These are phyloP conservation scores for Ceyx margarethae DNA, from an alignment of 2,113 vertebrate species.

Conservation along the genomic window DNA sequence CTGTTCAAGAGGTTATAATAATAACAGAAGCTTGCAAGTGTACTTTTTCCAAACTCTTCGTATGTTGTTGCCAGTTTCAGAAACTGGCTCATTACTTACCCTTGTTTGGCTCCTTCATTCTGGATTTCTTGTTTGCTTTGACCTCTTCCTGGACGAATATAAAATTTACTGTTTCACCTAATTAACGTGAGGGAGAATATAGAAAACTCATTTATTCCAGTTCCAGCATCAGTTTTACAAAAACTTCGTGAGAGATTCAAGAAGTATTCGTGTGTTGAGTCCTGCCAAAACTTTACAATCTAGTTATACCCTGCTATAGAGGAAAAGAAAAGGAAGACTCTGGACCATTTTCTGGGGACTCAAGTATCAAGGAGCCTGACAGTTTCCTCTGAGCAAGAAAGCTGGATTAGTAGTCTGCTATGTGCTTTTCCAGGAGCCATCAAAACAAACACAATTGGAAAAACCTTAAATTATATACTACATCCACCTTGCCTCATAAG, in stretches of 20 bases:
- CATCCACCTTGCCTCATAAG: not conserved
- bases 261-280: conserved; percentile 26
- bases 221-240: conserved; percentile 23
- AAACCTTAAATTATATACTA: not conserved
- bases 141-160: conserved; percentile 37
- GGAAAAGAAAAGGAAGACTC: not conserved
- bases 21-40: conserved; percentile 26
- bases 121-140: conserved; percentile 17
- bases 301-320: conserved; percentile 29
- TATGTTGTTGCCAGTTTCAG: not conserved
- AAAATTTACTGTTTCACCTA: conserved; percentile 4
- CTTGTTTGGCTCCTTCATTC: not conserved
- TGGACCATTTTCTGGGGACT: not conserved
- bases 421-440: rapidly evolving
- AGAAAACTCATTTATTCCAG: conserved; percentile 17
- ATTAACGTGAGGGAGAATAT: conserved; percentile 21
- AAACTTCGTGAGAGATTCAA: conserved; percentile 35
- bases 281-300: conserved; percentile 61
- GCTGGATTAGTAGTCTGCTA: not conserved
- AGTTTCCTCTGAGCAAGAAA: not conserved
- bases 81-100: conserved; percentile 4
- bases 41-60: conserved; percentile 22
- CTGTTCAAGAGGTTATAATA: conserved; percentile 69
- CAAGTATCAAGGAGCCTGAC: not conserved
- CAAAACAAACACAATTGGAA: not conserved